phyloP scores from a whole-genome alignment of 1,140 invertebrate species.

The Pseudomyrmex pallidus region DNA sequence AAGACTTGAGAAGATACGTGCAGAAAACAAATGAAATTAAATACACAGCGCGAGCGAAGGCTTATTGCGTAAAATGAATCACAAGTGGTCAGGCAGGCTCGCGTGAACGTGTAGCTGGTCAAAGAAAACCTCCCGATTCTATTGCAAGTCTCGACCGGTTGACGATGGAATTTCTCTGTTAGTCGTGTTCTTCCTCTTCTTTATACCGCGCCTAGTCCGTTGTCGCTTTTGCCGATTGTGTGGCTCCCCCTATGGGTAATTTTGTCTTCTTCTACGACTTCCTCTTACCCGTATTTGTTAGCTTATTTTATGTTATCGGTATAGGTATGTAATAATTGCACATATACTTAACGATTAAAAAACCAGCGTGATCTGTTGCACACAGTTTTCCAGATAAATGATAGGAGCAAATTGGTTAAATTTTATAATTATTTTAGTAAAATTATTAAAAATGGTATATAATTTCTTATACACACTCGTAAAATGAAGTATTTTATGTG shows the following conservation, averaged over 20 bases:
- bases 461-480: background rate
- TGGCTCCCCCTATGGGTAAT: background rate
- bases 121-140: constrained; percentile 65
- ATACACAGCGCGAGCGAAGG: constrained; percentile 69
- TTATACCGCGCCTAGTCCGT: constrained; percentile 32
- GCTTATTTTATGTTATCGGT: background rate
- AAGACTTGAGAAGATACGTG: constrained; percentile 58
- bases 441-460: background rate
- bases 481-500: constrained; percentile 27
- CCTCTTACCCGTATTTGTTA: background rate
- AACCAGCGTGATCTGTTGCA: too few species aligned
- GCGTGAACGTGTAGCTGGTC: constrained; percentile 71
- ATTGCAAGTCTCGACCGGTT: constrained; percentile 65
- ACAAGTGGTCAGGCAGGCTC: constrained; percentile 76
- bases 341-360: too few species aligned
- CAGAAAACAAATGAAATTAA: constrained; percentile 73
- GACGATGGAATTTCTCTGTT: constrained; percentile 72
- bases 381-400: too few species aligned
- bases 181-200: constrained; percentile 54
- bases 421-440: too few species aligned
- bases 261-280: background rate
- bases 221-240: constrained; percentile 46
- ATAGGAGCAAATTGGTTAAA: too few species aligned
- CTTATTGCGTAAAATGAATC: constrained; percentile 78
- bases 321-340: too few species aligned